These are phyloP conservation scores for Nannoperca obscura DNA, from an alignment of 2,797 vertebrate genomes.

Conservation along the genomic window DNA sequence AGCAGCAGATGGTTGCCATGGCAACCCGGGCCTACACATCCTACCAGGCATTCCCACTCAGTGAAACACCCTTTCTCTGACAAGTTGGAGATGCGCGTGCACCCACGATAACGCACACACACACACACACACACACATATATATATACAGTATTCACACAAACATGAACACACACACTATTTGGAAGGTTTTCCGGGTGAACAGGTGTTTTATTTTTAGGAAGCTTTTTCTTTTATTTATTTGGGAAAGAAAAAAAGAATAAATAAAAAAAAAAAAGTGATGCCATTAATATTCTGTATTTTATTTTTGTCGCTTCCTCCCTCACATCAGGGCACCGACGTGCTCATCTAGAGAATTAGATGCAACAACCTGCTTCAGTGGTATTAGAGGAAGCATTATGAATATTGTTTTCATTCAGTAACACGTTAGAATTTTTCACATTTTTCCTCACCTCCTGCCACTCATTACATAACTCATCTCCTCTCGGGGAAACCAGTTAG, in stretches of 20 bases:
- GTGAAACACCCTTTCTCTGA: conserved; percentile 77
- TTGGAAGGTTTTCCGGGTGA: conserved; percentile 33
- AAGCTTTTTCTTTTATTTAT: conserved; percentile 12
- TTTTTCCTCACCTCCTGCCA: conserved; percentile 45
- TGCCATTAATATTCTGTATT: conserved; percentile 15
- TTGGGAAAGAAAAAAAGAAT: neutral
- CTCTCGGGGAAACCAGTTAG: conserved; percentile 23
- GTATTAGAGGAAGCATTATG: conserved; percentile 14
- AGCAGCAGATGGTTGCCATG: conserved; percentile 88
- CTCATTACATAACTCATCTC: conserved; percentile 51
- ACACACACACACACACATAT: conserved; percentile 22
- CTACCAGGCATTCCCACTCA: conserved; percentile 90
- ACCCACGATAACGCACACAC: neutral
- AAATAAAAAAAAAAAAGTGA: conserved; percentile 4
- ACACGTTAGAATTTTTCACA: conserved; percentile 38
- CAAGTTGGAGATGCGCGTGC: conserved; percentile 51
- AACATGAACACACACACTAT: conserved; percentile 12
- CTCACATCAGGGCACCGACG: conserved; percentile 20
- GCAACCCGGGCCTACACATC: conserved; percentile 87
- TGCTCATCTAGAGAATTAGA: conserved; percentile 20
- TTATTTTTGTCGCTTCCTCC: conserved; percentile 5
- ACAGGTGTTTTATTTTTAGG: conserved; percentile 59
- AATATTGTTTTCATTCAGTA: conserved; percentile 54
- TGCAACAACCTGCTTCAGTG: conserved; percentile 11
- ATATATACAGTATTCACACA: neutral